Evolutionary conservation across 2,113 vertebrate species (phyloP).

Genomic region (Cinclus mexicanus): DNA sequence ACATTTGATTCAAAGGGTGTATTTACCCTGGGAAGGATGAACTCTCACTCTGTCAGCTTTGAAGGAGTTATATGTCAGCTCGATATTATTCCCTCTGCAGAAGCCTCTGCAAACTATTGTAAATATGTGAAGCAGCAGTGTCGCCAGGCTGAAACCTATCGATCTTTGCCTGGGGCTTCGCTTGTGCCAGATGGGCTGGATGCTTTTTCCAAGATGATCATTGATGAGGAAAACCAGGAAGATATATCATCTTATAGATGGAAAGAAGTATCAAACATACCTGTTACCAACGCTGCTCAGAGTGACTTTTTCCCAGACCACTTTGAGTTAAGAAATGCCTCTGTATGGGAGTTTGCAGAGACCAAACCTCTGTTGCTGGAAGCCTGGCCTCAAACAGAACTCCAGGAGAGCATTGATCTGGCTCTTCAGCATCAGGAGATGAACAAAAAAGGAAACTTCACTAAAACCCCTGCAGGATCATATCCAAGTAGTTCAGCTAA

Average conservation of each 20-base stretch:
- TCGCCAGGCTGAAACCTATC: slow-evolving; percentile 81
- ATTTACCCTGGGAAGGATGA: slow-evolving; percentile 90
- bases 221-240: slow-evolving; percentile 20
- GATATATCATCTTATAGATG: background rate
- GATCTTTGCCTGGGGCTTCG: slow-evolving; percentile 62
- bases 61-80: slow-evolving; percentile 91
- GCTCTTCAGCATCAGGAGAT: background rate
- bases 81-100: slow-evolving; percentile 88
- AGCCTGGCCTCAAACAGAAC: background rate
- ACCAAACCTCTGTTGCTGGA: slow-evolving; percentile 1
- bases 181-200: background rate
- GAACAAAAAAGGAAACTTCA: slow-evolving; percentile 15
- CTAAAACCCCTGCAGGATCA: background rate
- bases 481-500: slow-evolving; percentile 51
- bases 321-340: slow-evolving; percentile 37
- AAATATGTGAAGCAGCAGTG: slow-evolving; percentile 89
- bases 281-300: background rate
- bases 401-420: background rate
- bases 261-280: background rate
- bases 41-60: slow-evolving; percentile 83
- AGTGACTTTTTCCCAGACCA: background rate
- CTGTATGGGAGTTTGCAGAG: slow-evolving; percentile 1
- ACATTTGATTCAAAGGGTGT: slow-evolving; percentile 75
- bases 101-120: slow-evolving; percentile 89
- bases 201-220: background rate